Evolutionary conservation across 2,113 vertebrate species (phyloP).

Genomic region (Leuciscus idus): DNA sequence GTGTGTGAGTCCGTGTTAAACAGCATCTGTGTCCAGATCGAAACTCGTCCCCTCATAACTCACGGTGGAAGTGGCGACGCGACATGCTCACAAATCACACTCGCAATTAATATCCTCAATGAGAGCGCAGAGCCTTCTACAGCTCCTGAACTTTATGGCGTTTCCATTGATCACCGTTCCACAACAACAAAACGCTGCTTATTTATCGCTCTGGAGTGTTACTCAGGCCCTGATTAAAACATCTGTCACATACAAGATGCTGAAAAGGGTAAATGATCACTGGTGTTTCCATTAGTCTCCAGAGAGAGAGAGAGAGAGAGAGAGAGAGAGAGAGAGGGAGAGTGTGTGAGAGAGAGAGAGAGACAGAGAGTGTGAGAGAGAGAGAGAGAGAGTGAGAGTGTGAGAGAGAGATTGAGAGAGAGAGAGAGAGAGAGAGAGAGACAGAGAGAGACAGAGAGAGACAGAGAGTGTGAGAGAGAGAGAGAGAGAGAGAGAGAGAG

Average conservation of each 20-base stretch:
- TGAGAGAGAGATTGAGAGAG: slow-evolving; percentile 50
- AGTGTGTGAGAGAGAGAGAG: slow-evolving; percentile 55
- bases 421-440: slow-evolving; percentile 51
- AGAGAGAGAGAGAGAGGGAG: slow-evolving; percentile 45
- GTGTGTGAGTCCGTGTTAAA: slow-evolving; percentile 9
- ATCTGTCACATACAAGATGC: slow-evolving; percentile 64
- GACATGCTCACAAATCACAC: slow-evolving; percentile 51
- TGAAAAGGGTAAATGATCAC: slow-evolving; percentile 39
- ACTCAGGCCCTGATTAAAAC: slow-evolving; percentile 71
- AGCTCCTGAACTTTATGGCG: slow-evolving; percentile 50
- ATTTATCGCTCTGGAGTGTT: slow-evolving; percentile 63
- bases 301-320: slow-evolving; percentile 56
- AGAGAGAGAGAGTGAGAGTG: slow-evolving; percentile 55
- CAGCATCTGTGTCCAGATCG: slow-evolving; percentile 29
- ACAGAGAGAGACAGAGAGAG: not conserved
- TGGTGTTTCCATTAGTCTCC: slow-evolving; percentile 67
- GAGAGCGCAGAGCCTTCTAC: slow-evolving; percentile 23
- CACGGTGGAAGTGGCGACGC: slow-evolving; percentile 43
- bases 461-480: slow-evolving; percentile 29
- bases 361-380: slow-evolving; percentile 52
- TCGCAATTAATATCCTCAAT: slow-evolving; percentile 46
- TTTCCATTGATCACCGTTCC: slow-evolving; percentile 62
- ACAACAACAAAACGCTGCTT: slow-evolving; percentile 63
- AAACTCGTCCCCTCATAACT: slow-evolving; percentile 45
- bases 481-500: slow-evolving; percentile 52